Percentiles rank a stretch among this genome's conserved stretches.
Conservation (phyloP, 2,797 vertebrate genomes). For the Hyperoplus lanceolatus region DNA sequence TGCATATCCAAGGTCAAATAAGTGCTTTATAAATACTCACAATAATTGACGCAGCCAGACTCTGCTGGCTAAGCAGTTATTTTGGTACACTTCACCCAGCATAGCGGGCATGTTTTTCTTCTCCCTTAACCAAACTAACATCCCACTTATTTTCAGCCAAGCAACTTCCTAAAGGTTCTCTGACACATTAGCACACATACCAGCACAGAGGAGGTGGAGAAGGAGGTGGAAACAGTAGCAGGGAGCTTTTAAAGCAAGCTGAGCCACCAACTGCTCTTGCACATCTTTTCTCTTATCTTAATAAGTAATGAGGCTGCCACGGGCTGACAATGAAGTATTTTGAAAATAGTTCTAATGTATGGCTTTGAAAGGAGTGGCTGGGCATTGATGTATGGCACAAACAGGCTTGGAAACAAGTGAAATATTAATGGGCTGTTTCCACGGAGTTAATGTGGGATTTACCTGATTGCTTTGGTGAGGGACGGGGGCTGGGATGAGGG, state of each 20-base stretch:
- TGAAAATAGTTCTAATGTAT: constrained; percentile 99
- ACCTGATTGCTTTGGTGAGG: constrained; percentile 88
- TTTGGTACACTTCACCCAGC: constrained; percentile 38
- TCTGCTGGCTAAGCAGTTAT: constrained; percentile 44
- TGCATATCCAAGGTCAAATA: constrained; percentile 2
- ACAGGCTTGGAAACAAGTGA: constrained; percentile 93
- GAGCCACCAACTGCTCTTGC: constrained; percentile 90
- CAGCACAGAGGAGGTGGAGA: constrained; percentile 31
- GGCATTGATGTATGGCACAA: constrained; percentile 98
- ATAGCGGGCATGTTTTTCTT: constrained; percentile 42
- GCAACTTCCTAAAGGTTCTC: constrained; percentile 61
- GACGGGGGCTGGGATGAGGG: constrained; percentile 51
- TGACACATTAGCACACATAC: constrained; percentile 59
- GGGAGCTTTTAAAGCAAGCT: constrained; percentile 89
- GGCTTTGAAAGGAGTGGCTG: constrained; percentile 94
- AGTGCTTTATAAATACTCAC: constrained; percentile 23
- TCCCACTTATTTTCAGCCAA: constrained; percentile 57
- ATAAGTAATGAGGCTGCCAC: constrained; percentile 99
- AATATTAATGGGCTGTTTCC: constrained; percentile 97
- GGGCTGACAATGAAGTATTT: constrained; percentile 99
- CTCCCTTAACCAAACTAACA: constrained; percentile 61
- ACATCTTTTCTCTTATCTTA: constrained; percentile 98
- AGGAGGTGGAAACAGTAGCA: constrained; percentile 64
- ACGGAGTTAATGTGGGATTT: constrained; percentile 88
- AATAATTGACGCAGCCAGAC: constrained; percentile 6